A percentile compares a stretch with the other conserved stretches of the same genome.
Evolutionary conservation across 2,888 invertebrate species (phyloP).

Genomic region (Polyommatus icarus): DNA sequence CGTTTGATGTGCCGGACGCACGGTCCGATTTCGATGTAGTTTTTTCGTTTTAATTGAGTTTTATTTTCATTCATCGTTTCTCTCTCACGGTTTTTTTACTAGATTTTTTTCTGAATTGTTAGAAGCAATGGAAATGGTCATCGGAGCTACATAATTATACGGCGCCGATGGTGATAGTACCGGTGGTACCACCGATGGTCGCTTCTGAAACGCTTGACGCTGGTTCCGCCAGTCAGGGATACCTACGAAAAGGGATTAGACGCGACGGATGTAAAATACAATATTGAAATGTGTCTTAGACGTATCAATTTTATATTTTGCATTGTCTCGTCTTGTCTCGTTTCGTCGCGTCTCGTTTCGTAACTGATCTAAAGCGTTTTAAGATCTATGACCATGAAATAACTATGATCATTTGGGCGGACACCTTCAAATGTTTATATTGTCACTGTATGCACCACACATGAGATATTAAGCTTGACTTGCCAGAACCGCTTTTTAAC

Average conservation of each 20-base stretch:
- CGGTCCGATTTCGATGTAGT: no score
- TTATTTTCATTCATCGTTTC: no score
- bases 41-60: no score
- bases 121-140: not conserved
- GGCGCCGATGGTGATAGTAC: not conserved
- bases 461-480: slow-evolving; percentile 6
- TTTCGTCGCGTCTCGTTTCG: not conserved
- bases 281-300: not conserved
- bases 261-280: not conserved
- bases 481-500: not conserved
- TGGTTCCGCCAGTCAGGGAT: not conserved
- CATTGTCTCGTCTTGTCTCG: not conserved
- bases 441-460: not conserved
- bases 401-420: not conserved
- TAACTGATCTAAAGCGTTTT: not conserved
- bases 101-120: not conserved
- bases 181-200: not conserved
- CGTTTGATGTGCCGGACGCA: no score
- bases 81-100: no score
- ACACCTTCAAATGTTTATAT: not conserved
- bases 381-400: not conserved
- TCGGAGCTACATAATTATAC: not conserved
- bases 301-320: not conserved
- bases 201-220: not conserved
- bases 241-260: not conserved